Conservation (phyloP, 2,888 invertebrate genomes). For the Linyphia triangularis region DNA sequence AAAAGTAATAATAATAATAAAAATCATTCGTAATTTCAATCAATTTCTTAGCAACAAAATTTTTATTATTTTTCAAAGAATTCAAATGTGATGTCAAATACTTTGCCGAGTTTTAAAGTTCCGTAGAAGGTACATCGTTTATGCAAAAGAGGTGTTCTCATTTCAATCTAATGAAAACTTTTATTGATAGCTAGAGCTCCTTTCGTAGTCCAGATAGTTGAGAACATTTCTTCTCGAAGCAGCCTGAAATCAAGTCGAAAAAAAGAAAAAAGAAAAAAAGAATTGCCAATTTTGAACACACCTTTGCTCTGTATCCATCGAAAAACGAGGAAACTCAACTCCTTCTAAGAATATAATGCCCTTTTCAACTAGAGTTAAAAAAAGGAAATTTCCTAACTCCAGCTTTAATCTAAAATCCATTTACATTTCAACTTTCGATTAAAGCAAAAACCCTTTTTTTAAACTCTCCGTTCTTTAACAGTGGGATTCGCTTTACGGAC, state of each 20-base stretch:
- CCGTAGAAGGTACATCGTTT: too few species aligned
- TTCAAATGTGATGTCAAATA: too few species aligned
- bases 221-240: background rate
- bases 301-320: background rate
- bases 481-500: background rate
- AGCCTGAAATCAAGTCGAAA: background rate
- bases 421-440: constrained; percentile 71
- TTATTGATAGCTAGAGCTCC: background rate
- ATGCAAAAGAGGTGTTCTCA: too few species aligned
- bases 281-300: background rate
- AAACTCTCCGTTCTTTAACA: constrained; percentile 3
- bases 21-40: too few species aligned
- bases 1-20: too few species aligned
- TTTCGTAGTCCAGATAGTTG: background rate
- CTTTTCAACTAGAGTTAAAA: background rate
- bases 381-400: background rate
- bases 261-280: too few species aligned
- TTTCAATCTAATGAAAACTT: background rate
- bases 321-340: constrained; percentile 3
- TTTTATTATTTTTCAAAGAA: too few species aligned
- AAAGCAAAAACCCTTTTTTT: constrained; percentile 29
- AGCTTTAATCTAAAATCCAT: constrained; percentile 64
- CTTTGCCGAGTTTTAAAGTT: too few species aligned
- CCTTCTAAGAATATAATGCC: background rate
- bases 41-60: too few species aligned